Base-by-base conservation (phyloP, 2,888 invertebrate genomes). In the Callimorpha dominula region DNA sequence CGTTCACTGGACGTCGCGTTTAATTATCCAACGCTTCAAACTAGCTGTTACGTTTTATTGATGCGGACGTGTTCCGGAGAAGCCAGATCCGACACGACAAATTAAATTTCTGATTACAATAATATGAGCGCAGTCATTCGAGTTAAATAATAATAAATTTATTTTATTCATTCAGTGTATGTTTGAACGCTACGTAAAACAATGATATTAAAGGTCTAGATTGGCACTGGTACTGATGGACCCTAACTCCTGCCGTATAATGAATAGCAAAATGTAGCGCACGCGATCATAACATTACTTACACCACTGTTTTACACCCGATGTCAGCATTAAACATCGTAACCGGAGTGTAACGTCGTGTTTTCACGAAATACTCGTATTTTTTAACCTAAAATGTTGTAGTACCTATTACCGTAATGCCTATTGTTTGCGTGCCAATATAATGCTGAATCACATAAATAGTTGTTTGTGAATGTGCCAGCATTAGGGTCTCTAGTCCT, bases 251-350 rank as follows among this genome's bases (percentile, higher is more conserved):
- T 80, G 73, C 70, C 77, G 73, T 76, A 84, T 86, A 85, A 88
- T 81, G 80, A 87, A 88, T 87, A 85, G 79, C 74, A 82, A 82
- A 75, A 75, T 78, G 80, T 78, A 64, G 70, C 74, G 80, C 90
- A 90, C 89, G 91, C 89, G 75, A 91, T 83, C 75, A 43, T 79
- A 82, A 78, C 85, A 89, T 90, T 89, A 88, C 78, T 85, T 76
- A 80, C 69, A 75, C 65, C 72, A 70, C 75, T 79, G 77, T 74
- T 76, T 74, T 74, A 78, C 76, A 78, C 73, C 52, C 72, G 79
- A 74, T 74, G 80, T 80, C 78, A 70, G 68, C 77, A 72, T 78
- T 72, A 76, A 78, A 78, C 73, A 78, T 79, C 46, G 73, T 63
- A 65, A 68, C 72, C 69, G 68, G 71, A 75, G 57, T 75, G 71